A percentile compares a stretch with the other conserved stretches of the same genome.
These are phyloP conservation scores for Argopecten irradians DNA, from an alignment of 1,140 invertebrate species.

Conservation along the genomic window DNA sequence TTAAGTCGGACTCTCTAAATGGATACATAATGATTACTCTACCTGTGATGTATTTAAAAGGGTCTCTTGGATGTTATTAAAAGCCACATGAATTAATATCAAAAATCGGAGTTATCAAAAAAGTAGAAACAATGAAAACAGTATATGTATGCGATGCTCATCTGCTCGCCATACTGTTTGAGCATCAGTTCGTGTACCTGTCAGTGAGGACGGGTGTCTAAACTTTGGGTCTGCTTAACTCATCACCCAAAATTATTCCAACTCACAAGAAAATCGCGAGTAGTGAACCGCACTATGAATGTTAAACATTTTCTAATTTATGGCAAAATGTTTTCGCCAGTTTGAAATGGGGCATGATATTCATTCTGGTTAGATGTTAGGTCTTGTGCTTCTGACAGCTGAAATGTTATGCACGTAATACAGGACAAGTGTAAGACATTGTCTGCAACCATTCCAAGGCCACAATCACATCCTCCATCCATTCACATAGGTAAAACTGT, in stretches of 20 bases:
- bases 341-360: slow-evolving; percentile 43
- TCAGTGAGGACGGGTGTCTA: neutral
- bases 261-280: slow-evolving; percentile 33
- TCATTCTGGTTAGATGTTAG: slow-evolving; percentile 29
- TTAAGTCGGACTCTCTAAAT: too few relatives aligned
- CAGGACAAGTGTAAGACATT: slow-evolving; percentile 41
- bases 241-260: slow-evolving; percentile 28
- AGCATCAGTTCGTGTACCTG: neutral
- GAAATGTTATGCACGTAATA: slow-evolving; percentile 19
- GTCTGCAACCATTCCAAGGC: neutral
- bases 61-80: too few relatives aligned
- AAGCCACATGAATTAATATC: too few relatives aligned
- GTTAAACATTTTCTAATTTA: slow-evolving; percentile 57
- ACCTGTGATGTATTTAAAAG: too few relatives aligned
- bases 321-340: slow-evolving; percentile 50
- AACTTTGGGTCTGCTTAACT: slow-evolving; percentile 27
- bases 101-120: too few relatives aligned
- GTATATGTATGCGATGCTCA: neutral
- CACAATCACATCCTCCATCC: neutral
- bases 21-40: too few relatives aligned
- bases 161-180: neutral
- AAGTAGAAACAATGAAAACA: too few relatives aligned
- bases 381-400: slow-evolving; percentile 41
- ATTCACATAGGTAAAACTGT: neutral
- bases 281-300: slow-evolving; percentile 48